A percentile compares a stretch with the other conserved stretches of the same genome.
These are phyloP conservation scores for Petrocephalus sullivani DNA, from an alignment of 2,797 vertebrate species.

Conservation along the genomic window DNA sequence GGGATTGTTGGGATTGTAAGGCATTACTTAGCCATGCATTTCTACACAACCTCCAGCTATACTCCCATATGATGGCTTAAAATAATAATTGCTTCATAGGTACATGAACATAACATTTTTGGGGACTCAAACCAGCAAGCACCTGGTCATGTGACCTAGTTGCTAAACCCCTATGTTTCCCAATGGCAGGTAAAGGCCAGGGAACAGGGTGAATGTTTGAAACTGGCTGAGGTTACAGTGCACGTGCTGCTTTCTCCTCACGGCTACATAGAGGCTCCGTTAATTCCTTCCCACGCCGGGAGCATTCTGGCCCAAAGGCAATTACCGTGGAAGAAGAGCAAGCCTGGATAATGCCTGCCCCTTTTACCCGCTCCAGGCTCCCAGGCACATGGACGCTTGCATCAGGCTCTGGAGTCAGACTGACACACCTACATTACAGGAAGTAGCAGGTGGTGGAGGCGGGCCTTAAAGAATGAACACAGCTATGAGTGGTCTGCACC, in stretches of 20 bases:
- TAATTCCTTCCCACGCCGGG: neutral
- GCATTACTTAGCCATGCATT: neutral
- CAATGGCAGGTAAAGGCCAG: neutral
- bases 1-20: neutral
- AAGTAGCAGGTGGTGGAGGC: neutral
- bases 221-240: neutral
- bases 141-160: neutral
- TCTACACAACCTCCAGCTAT: neutral
- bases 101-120: neutral
- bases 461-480: neutral
- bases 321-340: neutral
- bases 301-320: neutral
- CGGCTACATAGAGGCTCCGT: neutral
- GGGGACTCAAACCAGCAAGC: neutral
- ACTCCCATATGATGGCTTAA: neutral
- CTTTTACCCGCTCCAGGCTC: neutral
- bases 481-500: neutral
- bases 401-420: neutral
- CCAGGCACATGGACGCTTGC: neutral
- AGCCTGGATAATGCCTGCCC: neutral
- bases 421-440: neutral
- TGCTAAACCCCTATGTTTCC: neutral
- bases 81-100: neutral
- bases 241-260: too few species aligned
- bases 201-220: neutral